Evolutionary conservation across 2,797 vertebrate genomes (phyloP).

Genomic region (Malacoctenus gilli): DNA sequence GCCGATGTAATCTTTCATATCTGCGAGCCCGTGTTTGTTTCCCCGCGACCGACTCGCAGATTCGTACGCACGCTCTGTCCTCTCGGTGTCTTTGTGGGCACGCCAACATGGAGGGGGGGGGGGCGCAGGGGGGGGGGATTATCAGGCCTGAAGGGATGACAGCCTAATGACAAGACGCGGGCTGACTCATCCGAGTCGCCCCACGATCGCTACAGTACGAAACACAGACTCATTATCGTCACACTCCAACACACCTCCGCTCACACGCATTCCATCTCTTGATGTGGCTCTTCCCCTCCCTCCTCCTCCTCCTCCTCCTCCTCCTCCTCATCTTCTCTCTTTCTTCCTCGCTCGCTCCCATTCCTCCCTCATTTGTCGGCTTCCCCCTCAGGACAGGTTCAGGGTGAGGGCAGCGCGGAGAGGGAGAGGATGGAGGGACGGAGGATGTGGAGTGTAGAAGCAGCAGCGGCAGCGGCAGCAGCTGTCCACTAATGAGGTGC

Average conservation of each 20-base stretch:
- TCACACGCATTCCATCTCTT: conserved; percentile 12
- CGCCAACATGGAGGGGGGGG: conserved; percentile 7
- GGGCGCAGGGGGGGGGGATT: neutral
- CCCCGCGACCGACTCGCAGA: neutral
- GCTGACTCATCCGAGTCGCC: conserved; percentile 15
- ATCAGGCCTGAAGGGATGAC: conserved; percentile 22
- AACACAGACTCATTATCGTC: conserved; percentile 30
- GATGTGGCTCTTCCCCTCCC: too few relatives aligned
- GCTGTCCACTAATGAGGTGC: conserved; percentile 70
- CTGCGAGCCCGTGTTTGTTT: conserved; percentile 47
- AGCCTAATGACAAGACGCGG: conserved; percentile 20
- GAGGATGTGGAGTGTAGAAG: conserved; percentile 52
- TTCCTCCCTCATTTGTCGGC: conserved; percentile 30
- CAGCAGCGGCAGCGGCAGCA: conserved; percentile 48
- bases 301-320: conserved; percentile 15
- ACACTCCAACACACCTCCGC: conserved; percentile 37
- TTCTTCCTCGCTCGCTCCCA: conserved; percentile 23
- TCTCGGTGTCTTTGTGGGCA: neutral
- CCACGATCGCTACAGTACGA: conserved; percentile 23
- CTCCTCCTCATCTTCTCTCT: conserved; percentile 18
- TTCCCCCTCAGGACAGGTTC: conserved; percentile 69
- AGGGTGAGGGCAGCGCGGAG: conserved; percentile 66
- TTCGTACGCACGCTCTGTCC: neutral
- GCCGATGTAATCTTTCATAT: conserved; percentile 38
- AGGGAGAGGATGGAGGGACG: conserved; percentile 49